Base-by-base conservation (phyloP, 2,888 invertebrate genomes). In the Sinodicranocentrus sp. region DNA sequence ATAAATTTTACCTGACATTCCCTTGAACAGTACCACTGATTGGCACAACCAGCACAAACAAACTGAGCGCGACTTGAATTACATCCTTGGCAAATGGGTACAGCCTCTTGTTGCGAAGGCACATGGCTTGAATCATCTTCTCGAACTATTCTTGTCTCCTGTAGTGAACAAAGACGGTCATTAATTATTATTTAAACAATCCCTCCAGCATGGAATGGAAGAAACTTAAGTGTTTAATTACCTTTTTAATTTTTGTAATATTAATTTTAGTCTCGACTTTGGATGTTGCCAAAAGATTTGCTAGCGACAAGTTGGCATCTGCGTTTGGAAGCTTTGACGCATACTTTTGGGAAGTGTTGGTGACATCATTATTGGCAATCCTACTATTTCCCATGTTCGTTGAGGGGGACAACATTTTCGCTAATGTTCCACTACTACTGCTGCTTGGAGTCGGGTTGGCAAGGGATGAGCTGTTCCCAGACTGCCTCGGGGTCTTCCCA, bases 21-120 rank as follows among this genome's bases (percentile, higher is more conserved):
- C 76, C 96, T 93, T 90, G 96, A 96, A 92, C 97, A 98, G 91
- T 98, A 97, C 97, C 97, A 97, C 91, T 96, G 96, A 91, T 95
- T 96, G 87, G 95, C 95, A 91, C 97, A 97, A 68, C 95, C 96
- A 59, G 96, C 96, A 90, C 97, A 97, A 57, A 96, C 95, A 90
- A 95, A 97, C 91, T 95, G 95, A 84, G 96, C 96, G 89, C 95
- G 93, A 86, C 94, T 93, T 82, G 94, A 93, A 88, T 95, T 93
- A 90, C 97, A 97, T 87, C 96, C 96, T 92, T 96, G 96, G 91
- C 97, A 97, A 88, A 94, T 93, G 70, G 95, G 95, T 86, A 94
- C 93, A 85, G 92, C 92, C 61, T 90, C 91, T 39, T 78, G 78
- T 33, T 73, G 70, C 44, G 83, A 79, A 73, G 84, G 71, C 61